Percentiles rank a stretch among this genome's conserved stretches.
phyloP scores from a whole-genome alignment of 2,113 vertebrate genomes.

The Theristicus caerulescens region DNA sequence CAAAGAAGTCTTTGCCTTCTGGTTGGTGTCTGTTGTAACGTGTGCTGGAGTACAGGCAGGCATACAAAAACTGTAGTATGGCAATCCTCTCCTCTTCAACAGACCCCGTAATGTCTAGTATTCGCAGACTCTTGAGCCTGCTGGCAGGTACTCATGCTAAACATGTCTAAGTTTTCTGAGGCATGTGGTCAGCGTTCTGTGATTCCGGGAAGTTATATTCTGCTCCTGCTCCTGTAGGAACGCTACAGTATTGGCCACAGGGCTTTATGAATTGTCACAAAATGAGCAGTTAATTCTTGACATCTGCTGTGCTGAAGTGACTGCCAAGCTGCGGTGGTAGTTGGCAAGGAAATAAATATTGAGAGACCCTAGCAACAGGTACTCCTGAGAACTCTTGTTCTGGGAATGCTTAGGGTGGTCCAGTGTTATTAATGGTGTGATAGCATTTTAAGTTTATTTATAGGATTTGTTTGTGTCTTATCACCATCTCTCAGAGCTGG shows the following conservation, averaged over 20 bases:
- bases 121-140: neutral
- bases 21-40: neutral
- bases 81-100: neutral
- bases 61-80: neutral
- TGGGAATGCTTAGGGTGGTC: neutral
- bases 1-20: neutral
- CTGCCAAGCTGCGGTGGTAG: slow-evolving; percentile 35
- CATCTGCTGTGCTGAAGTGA: slow-evolving; percentile 27
- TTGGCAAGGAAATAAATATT: slow-evolving; percentile 49
- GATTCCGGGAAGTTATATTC: neutral
- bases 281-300: slow-evolving; percentile 4
- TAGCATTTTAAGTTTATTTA: slow-evolving; percentile 34
- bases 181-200: slow-evolving; percentile 19
- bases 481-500: neutral
- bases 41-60: neutral
- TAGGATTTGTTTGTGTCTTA: slow-evolving; percentile 9
- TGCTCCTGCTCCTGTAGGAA: slow-evolving; percentile 18
- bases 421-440: neutral
- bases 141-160: neutral
- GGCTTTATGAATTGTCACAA: neutral
- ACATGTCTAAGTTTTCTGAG: slow-evolving; percentile 24
- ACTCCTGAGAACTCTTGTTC: slow-evolving; percentile 29
- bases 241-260: neutral
- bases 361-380: slow-evolving; percentile 51
- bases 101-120: neutral